Base-by-base conservation (phyloP, 2,113 vertebrate genomes). In the Sinocyclocheilus rhinocerous region DNA sequence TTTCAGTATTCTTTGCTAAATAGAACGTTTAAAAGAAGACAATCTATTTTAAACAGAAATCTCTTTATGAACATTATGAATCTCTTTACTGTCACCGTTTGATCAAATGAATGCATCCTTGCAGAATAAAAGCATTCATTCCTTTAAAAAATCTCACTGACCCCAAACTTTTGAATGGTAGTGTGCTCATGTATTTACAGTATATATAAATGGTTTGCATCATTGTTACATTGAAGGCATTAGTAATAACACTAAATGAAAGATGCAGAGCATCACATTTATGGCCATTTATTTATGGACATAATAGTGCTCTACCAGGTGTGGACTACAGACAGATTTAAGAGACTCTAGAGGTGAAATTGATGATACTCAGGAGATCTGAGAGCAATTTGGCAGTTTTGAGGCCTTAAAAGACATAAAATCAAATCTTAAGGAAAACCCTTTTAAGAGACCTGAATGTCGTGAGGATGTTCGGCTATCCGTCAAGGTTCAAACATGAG, bases 181-280 rank as follows among this genome's bases (percentile, higher is more conserved):
- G 20, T 3, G 6, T 59, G 20, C 55, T 59, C 20, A 59, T 7
- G 8, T 52, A 52, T 52, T 57, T n/a, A n/a, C n/a, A n/a, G n/a
- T n/a, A 82, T n/a, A 42, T 2, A 36, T 16, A 29, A 18, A n/a
- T 76, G 55, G 13, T 55, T 81, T 29, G 2, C 9, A 84, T 76
- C 36, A 57, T 42, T 26, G 16, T 61, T 80, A 15, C 0, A 55
- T 33, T 5, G 13, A 29, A 26, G 39, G 22, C 73, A 48, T 52
- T 6, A 50, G 48, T 22, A 63, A 86, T 42, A 84, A 72, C 59
- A 89, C 87, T 78, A 90, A 90, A 79, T 89, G 87, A 88, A 42
- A 63, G 1, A 39, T 1, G 39, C 65, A 52, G 4, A 55, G 50
- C 13, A 20, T 77, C 50, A 77, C 20, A 29, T 33, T 69, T 33